Percentiles rank a stretch among this genome's conserved stretches.
Conservation (phyloP, 2,113 vertebrate species). For the Lepisosteus osseus region DNA sequence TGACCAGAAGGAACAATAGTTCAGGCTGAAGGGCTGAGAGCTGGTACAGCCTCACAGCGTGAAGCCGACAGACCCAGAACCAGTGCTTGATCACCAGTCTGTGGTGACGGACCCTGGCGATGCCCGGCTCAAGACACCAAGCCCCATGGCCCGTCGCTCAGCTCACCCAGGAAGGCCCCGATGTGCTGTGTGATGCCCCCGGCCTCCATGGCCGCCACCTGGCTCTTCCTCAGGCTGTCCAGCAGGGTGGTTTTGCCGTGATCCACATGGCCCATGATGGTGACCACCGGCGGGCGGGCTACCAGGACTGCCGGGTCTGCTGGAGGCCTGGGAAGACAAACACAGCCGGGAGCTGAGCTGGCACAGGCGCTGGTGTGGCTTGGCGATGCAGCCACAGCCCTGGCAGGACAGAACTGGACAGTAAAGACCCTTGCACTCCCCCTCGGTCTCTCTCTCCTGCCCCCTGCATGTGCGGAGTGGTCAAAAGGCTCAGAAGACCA, state of each 20-base stretch:
- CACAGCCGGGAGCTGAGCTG: constrained; percentile 1
- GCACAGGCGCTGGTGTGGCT: background rate
- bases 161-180: constrained; percentile 81
- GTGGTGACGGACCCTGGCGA: too few relatives aligned
- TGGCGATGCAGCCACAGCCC: background rate
- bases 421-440: too few relatives aligned
- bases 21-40: background rate
- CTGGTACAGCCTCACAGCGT: too few relatives aligned
- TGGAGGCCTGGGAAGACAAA: constrained; percentile 62
- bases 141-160: background rate
- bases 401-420: too few relatives aligned
- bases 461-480: too few relatives aligned
- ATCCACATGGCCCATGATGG: constrained; percentile 96
- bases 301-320: constrained; percentile 69
- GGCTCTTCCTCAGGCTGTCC: constrained; percentile 86
- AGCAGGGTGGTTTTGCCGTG: constrained; percentile 94
- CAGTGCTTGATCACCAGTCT: too few relatives aligned
- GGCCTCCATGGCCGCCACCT: constrained; percentile 76
- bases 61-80: too few relatives aligned
- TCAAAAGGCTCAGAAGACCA: too few relatives aligned
- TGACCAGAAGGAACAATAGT: too few relatives aligned
- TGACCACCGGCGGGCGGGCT: constrained; percentile 81
- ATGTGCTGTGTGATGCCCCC: constrained; percentile 88
- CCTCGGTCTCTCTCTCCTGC: too few relatives aligned
- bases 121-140: too few relatives aligned